These are phyloP conservation scores for Darevskia nairensis DNA, from an alignment of 2,797 vertebrate genomes.

Conservation along the genomic window DNA sequence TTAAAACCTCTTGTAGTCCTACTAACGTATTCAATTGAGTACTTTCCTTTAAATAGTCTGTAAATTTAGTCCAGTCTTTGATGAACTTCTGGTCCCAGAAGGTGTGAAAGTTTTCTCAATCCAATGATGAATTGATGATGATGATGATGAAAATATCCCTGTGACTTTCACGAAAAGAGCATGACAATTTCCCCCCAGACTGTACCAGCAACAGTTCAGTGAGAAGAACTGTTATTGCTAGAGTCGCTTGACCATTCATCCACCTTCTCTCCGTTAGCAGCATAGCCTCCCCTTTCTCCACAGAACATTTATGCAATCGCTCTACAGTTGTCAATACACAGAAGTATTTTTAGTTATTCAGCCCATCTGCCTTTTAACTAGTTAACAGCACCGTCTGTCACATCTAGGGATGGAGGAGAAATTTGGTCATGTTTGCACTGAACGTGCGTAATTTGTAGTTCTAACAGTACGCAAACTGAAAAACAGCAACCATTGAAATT, in stretches of 20 bases:
- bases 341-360: background rate
- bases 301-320: background rate
- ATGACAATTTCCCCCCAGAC: background rate
- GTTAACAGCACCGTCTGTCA: background rate
- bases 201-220: too few relatives aligned
- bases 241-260: background rate
- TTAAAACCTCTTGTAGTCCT: too few relatives aligned
- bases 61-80: too few relatives aligned
- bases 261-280: background rate
- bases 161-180: background rate
- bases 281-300: background rate
- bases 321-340: background rate
- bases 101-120: background rate
- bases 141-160: background rate
- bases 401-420: background rate
- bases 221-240: background rate
- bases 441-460: too few relatives aligned
- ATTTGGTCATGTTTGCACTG: background rate
- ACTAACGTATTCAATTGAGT: too few relatives aligned
- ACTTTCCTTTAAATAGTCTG: too few relatives aligned
- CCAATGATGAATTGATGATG: too few relatives aligned
- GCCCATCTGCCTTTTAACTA: background rate
- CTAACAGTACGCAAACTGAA: too few relatives aligned
- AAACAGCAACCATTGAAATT: too few relatives aligned
- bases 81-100: too few relatives aligned